These are phyloP conservation scores for Diuraphis noxia DNA, from an alignment of 1,140 invertebrate genomes.

Conservation along the genomic window DNA sequence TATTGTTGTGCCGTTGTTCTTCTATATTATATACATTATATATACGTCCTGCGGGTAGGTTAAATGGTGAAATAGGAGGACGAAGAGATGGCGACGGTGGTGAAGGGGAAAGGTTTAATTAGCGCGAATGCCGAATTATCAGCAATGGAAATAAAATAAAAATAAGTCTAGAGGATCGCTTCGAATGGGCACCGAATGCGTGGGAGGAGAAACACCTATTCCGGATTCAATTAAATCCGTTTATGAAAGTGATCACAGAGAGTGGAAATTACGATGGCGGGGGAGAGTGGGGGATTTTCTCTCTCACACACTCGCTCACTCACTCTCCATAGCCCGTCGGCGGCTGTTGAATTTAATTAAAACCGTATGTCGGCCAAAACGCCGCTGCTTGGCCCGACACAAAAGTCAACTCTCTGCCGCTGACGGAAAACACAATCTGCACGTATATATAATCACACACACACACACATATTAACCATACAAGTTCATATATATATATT, in stretches of 20 bases:
- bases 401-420: conserved; percentile 49
- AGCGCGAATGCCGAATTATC: conserved; percentile 46
- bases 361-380: conserved; percentile 52
- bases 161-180: conserved; percentile 30
- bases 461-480: not conserved
- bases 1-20: not conserved
- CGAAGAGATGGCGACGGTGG: not conserved
- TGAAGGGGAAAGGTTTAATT: conserved; percentile 36
- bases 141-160: conserved; percentile 33
- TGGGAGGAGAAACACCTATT: conserved; percentile 37
- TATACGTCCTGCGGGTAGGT: not conserved
- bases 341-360: conserved; percentile 53
- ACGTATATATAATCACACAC: not conserved
- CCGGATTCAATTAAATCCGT: conserved; percentile 54
- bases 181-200: not conserved
- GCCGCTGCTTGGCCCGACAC: conserved; percentile 16
- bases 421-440: conserved; percentile 50
- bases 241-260: conserved; percentile 46
- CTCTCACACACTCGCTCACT: not conserved
- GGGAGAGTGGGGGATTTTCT: not conserved
- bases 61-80: not conserved
- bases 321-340: not conserved
- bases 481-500: conserved; percentile 1
- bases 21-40: no score
- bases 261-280: not conserved